Conservation (phyloP, 2,113 vertebrate species). For the Antechinus stuartii region DNA sequence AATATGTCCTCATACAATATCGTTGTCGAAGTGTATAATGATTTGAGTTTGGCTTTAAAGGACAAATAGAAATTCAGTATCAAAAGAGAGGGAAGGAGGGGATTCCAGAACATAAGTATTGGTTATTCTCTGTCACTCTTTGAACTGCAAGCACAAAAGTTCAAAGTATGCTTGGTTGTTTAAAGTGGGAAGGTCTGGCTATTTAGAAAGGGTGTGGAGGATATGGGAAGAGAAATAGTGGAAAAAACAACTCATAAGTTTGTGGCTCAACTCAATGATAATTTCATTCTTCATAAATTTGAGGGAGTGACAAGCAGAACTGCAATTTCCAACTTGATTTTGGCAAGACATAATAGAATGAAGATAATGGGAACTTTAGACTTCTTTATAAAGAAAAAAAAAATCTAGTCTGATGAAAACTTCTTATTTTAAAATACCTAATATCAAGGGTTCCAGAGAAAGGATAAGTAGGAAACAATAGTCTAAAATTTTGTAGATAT, state of each 20-base stretch:
- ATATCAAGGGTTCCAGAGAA: not conserved
- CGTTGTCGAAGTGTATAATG: too few species aligned
- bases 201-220: not conserved
- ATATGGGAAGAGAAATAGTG: not conserved
- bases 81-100: not conserved
- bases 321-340: not conserved
- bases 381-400: not conserved
- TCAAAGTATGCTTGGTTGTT: not conserved
- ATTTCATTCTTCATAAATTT: not conserved
- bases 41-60: not conserved
- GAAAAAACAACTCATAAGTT: not conserved
- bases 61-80: not conserved
- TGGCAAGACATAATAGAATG: not conserved
- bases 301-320: not conserved
- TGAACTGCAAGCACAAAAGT: not conserved
- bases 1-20: too few species aligned
- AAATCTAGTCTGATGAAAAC: not conserved
- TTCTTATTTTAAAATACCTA: not conserved
- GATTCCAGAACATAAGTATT: not conserved
- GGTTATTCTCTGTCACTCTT: not conserved
- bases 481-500: not conserved
- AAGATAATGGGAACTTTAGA: not conserved
- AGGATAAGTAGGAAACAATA: not conserved
- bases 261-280: not conserved
- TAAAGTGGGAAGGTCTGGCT: not conserved